phyloP scores from a whole-genome alignment of 2,888 invertebrate genomes.

The Eulithis prunata region DNA sequence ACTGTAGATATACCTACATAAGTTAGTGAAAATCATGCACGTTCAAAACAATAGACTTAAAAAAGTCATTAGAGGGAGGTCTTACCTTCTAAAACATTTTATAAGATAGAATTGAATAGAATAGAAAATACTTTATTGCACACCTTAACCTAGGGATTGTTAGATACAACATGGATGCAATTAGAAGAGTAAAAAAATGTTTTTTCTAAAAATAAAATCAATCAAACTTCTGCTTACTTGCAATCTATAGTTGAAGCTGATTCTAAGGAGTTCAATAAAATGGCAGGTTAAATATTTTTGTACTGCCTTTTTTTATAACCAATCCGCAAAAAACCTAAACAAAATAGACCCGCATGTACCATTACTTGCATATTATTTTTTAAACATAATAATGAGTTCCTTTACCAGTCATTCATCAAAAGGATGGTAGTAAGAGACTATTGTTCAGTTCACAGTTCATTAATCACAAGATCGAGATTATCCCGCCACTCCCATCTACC shows the following conservation, averaged over 20 bases:
- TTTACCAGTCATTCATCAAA: constrained; percentile 47
- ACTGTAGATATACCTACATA: background rate
- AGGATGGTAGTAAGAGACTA: constrained; percentile 56
- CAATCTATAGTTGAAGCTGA: no score
- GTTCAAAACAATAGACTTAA: background rate
- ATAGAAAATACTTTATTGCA: no score
- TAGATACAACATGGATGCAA: no score
- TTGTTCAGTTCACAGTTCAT: constrained; percentile 80
- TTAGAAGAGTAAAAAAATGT: no score
- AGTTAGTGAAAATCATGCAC: background rate
- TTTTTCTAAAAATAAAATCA: no score
- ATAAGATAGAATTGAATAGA: no score
- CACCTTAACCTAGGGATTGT: no score
- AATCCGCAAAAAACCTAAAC: background rate
- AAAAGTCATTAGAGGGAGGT: no score
- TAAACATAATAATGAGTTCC: constrained; percentile 35
- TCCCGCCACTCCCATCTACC: constrained; percentile 59
- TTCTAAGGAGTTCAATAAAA: no score
- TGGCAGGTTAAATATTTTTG: no score
- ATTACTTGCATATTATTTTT: constrained; percentile 26
- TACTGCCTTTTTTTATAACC: background rate
- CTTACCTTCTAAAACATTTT: no score
- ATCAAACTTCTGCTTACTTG: no score
- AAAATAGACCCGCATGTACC: background rate
- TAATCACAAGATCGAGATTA: constrained; percentile 71